Evolutionary conservation across 2,797 vertebrate genomes (phyloP), one percentile per base, ranked within the genome.

Genomic region (Fratercula arctica): DNA sequence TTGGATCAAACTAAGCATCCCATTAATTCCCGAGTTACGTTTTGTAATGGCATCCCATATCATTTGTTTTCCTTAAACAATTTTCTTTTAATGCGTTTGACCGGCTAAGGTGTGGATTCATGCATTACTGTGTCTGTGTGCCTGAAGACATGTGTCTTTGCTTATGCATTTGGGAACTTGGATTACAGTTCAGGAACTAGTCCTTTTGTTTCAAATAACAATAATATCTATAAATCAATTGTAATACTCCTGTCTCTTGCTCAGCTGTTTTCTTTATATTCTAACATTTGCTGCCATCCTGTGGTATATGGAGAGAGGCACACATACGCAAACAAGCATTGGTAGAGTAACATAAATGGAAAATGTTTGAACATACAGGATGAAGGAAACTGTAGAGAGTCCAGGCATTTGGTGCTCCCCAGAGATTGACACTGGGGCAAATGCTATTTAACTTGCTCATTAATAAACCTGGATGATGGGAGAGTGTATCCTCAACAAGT

Each of bases 241-340:
- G 48, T 43, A 79, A 46, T 66, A 37, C 3, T 26, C 20, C 67
- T 75, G 19, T 77, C 45, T 63, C 18, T 66, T 0, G 6, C 43
- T 18, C 51, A 35, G 13, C 77, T 90, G 33, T 72, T 87, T 80
- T 78, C 64, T 93, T 78, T 87, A 91, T 96, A 50, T 35, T 85
- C 72, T 93, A 97, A 85, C 76, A 77, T 97, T 93, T 96, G 93
- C 96, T 97, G 97, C 97, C 97, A 97, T 96, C 97, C 89, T 96
- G 97, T 96, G 97, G 97, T 77, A 74, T 54, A 35, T 0, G 0
- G 77, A 68, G 91, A 91, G 83, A 95, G 80, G 91, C 73, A 92
- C 91, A 94, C 25, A 33, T 24, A 69, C 31, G 81, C 77, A 91
- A 64, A 87, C 81, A 93, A 73, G 26, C 0, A 18, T 31, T 61